These are phyloP conservation scores for Echinometra lucunter DNA, from an alignment of 53 echinoderm and acorn worm species.

Conservation along the genomic window DNA sequence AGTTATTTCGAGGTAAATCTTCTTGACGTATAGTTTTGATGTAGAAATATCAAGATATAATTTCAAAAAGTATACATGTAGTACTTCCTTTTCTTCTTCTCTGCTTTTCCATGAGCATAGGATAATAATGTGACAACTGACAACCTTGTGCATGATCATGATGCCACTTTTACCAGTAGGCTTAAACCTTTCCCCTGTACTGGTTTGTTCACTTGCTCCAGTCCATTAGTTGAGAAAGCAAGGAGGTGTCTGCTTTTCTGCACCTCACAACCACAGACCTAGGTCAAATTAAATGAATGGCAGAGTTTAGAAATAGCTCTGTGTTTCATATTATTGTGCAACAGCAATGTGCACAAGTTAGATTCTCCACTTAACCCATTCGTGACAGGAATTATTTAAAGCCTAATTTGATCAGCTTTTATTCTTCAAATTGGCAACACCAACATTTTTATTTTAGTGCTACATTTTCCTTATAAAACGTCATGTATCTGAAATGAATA, in stretches of 20 bases:
- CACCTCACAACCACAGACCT: not conserved
- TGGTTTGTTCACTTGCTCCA: not conserved
- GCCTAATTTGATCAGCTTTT: no score
- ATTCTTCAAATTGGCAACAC: no score
- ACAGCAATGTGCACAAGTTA: not conserved
- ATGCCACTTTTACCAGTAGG: not conserved
- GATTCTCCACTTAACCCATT: not conserved
- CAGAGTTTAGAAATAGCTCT: not conserved
- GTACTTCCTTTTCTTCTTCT: not conserved
- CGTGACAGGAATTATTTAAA: no score
- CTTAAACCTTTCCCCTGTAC: not conserved
- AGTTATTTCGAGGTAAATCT: constrained; percentile 83
- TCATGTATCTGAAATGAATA: no score
- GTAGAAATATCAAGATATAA: not conserved
- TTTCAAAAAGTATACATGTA: not conserved
- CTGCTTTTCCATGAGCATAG: no score
- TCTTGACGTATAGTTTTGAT: not conserved
- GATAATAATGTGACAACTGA: not conserved
- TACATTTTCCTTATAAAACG: no score
- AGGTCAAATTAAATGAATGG: not conserved
- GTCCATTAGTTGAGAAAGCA: not conserved
- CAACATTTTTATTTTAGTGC: no score
- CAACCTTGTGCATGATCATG: no score
- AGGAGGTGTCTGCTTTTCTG: not conserved
- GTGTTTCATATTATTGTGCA: not conserved